Percentiles rank a stretch among this genome's conserved stretches.
Evolutionary conservation across 2,888 invertebrate species (phyloP).

Genomic region (Troilus luridus): DNA sequence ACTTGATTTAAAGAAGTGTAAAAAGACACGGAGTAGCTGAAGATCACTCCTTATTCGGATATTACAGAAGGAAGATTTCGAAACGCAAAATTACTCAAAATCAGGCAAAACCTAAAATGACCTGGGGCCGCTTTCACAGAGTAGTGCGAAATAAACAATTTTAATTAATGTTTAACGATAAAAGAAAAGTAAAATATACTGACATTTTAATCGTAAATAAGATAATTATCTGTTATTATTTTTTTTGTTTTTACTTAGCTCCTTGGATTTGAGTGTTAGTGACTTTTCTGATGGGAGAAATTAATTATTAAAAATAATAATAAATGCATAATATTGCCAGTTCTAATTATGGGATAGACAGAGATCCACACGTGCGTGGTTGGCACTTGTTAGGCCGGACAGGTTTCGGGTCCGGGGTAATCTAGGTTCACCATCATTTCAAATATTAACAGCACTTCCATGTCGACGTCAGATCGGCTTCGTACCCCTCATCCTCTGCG

Average conservation of each 20-base stretch:
- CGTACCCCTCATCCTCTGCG: background rate
- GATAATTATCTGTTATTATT: background rate
- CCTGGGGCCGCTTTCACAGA: too few relatives aligned
- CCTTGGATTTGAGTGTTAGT: too few relatives aligned
- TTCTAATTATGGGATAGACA: background rate
- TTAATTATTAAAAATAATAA: too few relatives aligned
- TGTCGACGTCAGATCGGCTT: conserved; percentile 24
- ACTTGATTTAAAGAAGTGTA: too few relatives aligned
- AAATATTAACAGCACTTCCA: conserved; percentile 49
- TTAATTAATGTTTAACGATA: background rate
- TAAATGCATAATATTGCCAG: background rate
- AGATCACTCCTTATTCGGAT: too few relatives aligned
- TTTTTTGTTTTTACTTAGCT: too few relatives aligned
- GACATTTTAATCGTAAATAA: background rate
- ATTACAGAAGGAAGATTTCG: too few relatives aligned
- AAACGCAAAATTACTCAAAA: too few relatives aligned
- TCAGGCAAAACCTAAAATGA: too few relatives aligned
- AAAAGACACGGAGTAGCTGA: too few relatives aligned
- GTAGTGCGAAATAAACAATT: background rate
- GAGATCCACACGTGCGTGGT: background rate
- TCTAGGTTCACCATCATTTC: conserved; percentile 30
- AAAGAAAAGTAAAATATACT: background rate
- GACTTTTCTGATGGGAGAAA: too few relatives aligned
- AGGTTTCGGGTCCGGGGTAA: background rate
- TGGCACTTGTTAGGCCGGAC: conserved; percentile 23